These are phyloP conservation scores for Papilio helenus DNA, from an alignment of 1,140 invertebrate species.

Conservation along the genomic window DNA sequence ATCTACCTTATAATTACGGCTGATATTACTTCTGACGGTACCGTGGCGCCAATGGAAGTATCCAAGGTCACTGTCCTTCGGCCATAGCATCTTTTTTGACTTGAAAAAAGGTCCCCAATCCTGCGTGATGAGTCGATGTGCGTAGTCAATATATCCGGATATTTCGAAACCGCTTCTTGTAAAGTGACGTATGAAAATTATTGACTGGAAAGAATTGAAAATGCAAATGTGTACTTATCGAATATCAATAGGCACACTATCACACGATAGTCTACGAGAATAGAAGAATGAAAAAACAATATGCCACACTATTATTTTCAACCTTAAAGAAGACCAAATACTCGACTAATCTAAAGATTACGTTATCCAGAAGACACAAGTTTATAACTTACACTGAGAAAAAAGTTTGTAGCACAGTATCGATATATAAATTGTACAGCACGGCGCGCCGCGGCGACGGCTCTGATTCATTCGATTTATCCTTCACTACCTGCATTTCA, in stretches of 20 bases:
- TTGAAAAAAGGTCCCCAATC: constrained; percentile 89
- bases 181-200: constrained; percentile 88
- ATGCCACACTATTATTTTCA: not conserved
- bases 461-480: constrained; percentile 47
- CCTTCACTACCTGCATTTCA: constrained; percentile 52
- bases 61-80: constrained; percentile 86
- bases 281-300: constrained; percentile 1
- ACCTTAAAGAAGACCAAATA: not conserved
- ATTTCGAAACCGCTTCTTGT: constrained; percentile 87
- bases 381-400: not conserved
- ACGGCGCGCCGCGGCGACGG: constrained; percentile 62
- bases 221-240: not conserved
- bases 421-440: constrained; percentile 19
- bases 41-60: constrained; percentile 89
- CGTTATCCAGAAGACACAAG: not conserved
- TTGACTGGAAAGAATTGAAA: constrained; percentile 80
- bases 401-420: constrained; percentile 1
- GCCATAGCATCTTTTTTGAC: constrained; percentile 85
- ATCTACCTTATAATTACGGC: constrained; percentile 85
- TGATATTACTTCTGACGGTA: constrained; percentile 85
- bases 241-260: not conserved
- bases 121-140: constrained; percentile 86
- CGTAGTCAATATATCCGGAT: constrained; percentile 91
- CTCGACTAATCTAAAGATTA: not conserved
- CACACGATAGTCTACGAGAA: not conserved